A percentile compares a stretch with the other conserved stretches of the same genome.
phyloP scores from a whole-genome alignment of 2,797 vertebrate genomes.

The Spinibarbus caldwelli region DNA sequence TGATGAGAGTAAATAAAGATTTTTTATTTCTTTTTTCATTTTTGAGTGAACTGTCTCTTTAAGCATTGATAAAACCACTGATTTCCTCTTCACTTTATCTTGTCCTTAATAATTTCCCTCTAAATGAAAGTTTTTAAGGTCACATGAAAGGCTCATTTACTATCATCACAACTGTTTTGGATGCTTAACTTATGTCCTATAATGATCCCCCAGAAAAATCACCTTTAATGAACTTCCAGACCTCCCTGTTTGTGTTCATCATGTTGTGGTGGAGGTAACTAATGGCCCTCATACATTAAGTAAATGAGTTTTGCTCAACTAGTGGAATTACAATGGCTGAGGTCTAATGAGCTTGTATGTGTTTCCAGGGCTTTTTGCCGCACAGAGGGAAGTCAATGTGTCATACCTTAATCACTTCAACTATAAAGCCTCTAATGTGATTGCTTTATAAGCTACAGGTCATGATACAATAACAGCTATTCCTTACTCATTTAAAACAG shows the following conservation, averaged over 20 bases:
- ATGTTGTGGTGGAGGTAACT: slow-evolving; percentile 85
- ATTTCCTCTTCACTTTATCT: neutral
- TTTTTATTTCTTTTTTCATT: too few relatives aligned
- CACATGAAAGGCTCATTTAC: slow-evolving; percentile 58
- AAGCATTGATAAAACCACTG: neutral
- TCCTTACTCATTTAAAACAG: neutral
- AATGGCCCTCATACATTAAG: slow-evolving; percentile 94
- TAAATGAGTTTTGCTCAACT: slow-evolving; percentile 89
- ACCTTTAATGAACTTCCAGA: slow-evolving; percentile 88
- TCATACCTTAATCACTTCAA: slow-evolving; percentile 83
- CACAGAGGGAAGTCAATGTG: slow-evolving; percentile 83
- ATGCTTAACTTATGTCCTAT: slow-evolving; percentile 83
- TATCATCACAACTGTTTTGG: slow-evolving; percentile 63
- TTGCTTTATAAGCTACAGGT: slow-evolving; percentile 51
- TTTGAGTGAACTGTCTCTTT: neutral
- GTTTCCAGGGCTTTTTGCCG: slow-evolving; percentile 76
- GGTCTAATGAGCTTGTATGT: slow-evolving; percentile 79
- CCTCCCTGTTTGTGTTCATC: slow-evolving; percentile 87
- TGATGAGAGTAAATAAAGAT: neutral
- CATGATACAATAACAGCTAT: slow-evolving; percentile 25
- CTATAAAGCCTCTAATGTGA: slow-evolving; percentile 64
- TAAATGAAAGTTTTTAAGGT: slow-evolving; percentile 45
- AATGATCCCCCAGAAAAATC: slow-evolving; percentile 89
- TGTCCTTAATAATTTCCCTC: slow-evolving; percentile 21
- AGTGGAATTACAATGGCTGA: slow-evolving; percentile 88